A percentile compares a stretch with the other conserved stretches of the same genome.
phyloP scores from a whole-genome alignment of 1,140 invertebrate species.

The Anthonomus grandis region DNA sequence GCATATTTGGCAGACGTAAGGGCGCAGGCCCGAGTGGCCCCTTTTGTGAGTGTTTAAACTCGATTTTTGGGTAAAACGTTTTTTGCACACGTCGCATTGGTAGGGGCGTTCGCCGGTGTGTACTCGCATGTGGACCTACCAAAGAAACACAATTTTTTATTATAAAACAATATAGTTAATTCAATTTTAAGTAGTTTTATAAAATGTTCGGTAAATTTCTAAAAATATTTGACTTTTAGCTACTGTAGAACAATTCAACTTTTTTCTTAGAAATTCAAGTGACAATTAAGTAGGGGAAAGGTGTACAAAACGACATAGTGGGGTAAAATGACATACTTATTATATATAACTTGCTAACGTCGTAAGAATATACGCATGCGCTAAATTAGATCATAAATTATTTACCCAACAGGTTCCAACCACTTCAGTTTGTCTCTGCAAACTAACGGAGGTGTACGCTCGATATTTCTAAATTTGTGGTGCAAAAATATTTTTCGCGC shows the following conservation, averaged over 20 bases:
- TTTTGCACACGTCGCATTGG: conserved; percentile 72
- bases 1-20: conserved; percentile 74
- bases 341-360: too few relatives aligned
- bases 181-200: not conserved
- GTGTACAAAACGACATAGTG: not conserved
- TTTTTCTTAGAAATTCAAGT: not conserved
- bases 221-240: too few relatives aligned
- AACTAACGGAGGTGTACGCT: too few relatives aligned
- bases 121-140: conserved; percentile 66
- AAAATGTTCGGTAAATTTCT: not conserved
- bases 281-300: not conserved
- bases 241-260: too few relatives aligned
- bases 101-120: conserved; percentile 77
- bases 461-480: too few relatives aligned
- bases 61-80: conserved; percentile 74
- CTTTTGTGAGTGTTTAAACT: conserved; percentile 80
- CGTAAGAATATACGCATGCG: too few relatives aligned
- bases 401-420: too few relatives aligned
- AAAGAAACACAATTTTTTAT: not conserved
- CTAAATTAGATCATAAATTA: too few relatives aligned
- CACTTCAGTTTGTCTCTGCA: too few relatives aligned
- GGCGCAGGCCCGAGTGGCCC: conserved; percentile 75
- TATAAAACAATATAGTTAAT: not conserved
- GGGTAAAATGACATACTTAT: too few relatives aligned
- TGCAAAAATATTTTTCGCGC: too few relatives aligned